Evolutionary conservation across 2,888 invertebrate species (phyloP).

Genomic region (Aplocera efformata): DNA sequence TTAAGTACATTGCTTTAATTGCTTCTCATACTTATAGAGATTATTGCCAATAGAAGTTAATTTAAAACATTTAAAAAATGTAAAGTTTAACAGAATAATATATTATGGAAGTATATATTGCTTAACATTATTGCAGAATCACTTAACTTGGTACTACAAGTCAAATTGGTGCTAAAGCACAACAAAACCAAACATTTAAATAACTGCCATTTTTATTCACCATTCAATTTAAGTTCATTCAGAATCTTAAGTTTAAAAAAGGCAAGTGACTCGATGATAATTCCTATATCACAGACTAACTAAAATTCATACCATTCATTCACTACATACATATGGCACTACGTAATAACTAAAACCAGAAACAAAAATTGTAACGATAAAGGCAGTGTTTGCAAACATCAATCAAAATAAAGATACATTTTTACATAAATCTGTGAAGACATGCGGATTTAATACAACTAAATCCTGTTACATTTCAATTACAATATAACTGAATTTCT

Average conservation of each 20-base stretch:
- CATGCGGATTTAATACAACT: constrained; percentile 26
- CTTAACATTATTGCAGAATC: constrained; percentile 9
- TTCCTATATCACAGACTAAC: constrained; percentile 76
- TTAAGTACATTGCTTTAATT: constrained; percentile 21
- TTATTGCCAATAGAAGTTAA: constrained; percentile 16
- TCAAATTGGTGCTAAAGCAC: constrained; percentile 11
- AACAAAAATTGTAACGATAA: constrained; percentile 48
- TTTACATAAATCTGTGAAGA: constrained; percentile 10
- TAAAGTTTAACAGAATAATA: neutral
- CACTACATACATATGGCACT: constrained; percentile 73
- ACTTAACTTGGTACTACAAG: constrained; percentile 1
- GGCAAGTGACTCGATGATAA: constrained; percentile 61
- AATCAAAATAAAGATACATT: constrained; percentile 18
- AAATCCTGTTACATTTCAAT: constrained; percentile 74
- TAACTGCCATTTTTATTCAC: constrained; percentile 13
- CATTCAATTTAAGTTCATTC: too few species aligned
- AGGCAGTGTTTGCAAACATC: constrained; percentile 48
- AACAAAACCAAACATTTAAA: constrained; percentile 11
- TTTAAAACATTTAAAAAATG: constrained; percentile 1
- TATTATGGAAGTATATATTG: constrained; percentile 6
- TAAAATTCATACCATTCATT: constrained; percentile 59
- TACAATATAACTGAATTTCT: constrained; percentile 71
- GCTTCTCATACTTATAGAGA: constrained; percentile 10
- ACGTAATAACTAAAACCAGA: constrained; percentile 54
- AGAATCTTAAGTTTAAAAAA: constrained; percentile 44